Conservation (phyloP, 2,888 invertebrate genomes). For the Scaeva pyrastri region DNA sequence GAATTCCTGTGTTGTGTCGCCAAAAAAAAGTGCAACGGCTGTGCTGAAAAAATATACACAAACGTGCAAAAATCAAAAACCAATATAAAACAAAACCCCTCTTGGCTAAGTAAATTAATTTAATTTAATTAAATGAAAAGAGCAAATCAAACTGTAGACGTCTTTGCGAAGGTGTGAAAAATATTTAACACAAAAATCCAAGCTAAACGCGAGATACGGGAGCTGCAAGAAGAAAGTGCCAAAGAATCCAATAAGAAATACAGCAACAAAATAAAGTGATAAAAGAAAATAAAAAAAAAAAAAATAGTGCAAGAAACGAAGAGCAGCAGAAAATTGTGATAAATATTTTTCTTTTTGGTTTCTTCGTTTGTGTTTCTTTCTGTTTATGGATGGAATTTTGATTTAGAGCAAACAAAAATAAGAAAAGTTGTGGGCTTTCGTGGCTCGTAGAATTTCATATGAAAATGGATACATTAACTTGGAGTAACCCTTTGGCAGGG, state of each 20-base stretch:
- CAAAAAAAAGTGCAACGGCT: slow-evolving; percentile 33
- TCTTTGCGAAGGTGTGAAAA: slow-evolving; percentile 5
- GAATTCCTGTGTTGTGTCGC: slow-evolving; percentile 22
- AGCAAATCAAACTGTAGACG: not conserved
- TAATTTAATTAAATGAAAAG: slow-evolving; percentile 1
- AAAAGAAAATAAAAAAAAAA: slow-evolving; percentile 22
- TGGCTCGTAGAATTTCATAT: too few relatives aligned
- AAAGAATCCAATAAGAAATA: slow-evolving; percentile 72
- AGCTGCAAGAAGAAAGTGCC: slow-evolving; percentile 69
- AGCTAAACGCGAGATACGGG: slow-evolving; percentile 41
- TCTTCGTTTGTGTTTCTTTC: not conserved
- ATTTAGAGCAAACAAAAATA: not conserved
- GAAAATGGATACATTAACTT: slow-evolving; percentile 64
- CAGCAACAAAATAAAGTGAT: slow-evolving; percentile 41
- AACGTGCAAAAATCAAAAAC: not conserved
- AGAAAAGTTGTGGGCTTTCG: not conserved
- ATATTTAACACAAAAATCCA: slow-evolving; percentile 27
- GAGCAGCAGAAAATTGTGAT: slow-evolving; percentile 46
- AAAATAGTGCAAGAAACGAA: slow-evolving; percentile 39
- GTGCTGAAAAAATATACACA: slow-evolving; percentile 22
- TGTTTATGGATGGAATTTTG: slow-evolving; percentile 43
- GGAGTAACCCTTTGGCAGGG: slow-evolving; percentile 41
- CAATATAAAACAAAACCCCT: not conserved
- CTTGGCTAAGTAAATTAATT: slow-evolving; percentile 17
- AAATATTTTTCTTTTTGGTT: slow-evolving; percentile 18